Evolutionary conservation across 2,113 vertebrate species (phyloP), one percentile per base, ranked within the genome.

Genomic region (Odobenus rosmarus): DNA sequence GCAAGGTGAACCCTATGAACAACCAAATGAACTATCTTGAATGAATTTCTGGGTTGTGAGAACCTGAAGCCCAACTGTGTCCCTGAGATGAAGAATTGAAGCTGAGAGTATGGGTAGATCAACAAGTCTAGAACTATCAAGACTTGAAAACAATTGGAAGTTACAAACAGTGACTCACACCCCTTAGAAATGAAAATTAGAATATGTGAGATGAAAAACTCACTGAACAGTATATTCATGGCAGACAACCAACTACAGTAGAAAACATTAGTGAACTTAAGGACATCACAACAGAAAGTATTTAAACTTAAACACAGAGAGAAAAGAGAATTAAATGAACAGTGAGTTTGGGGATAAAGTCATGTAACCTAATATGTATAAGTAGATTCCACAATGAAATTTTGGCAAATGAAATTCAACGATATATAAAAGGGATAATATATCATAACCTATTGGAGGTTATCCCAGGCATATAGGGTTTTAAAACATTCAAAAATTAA

Each of bases 101-200:
- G 14, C 5, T 59, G 13, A 23, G 16, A 61, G 8, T 7, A 1
- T 0, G 13, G 3, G 28, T 1, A 9, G 57, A n/a, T 11, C 6
- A 26, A 18, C 31, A 19, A 5, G 15, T 1, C 49, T 57, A 33
- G 5, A 31, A 88, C n/a, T n/a, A 49, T 8, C 13, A 28, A 8
- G 36, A 71, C 12, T 46, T 46, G 46, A 6, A 46, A 46, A 46
- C 46, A 23, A 39, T 39, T 39, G 1, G 36, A 55, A 72, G 13
- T 6, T 76, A 23, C 3, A 39, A 88, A 67, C 15, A 59, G 4
- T 71, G 49, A 49, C 14, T 7, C 21, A 82, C 76, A 77, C 42
- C 2, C 7, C 28, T 21, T 82, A 87, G 23, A 81, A 57, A 31
- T 46, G 4, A 24, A 67, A 89, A 61, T 24, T 59, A 26, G n/a